Evolutionary conservation across 2,888 invertebrate species (phyloP).

Genomic region (Perdita meconis): DNA sequence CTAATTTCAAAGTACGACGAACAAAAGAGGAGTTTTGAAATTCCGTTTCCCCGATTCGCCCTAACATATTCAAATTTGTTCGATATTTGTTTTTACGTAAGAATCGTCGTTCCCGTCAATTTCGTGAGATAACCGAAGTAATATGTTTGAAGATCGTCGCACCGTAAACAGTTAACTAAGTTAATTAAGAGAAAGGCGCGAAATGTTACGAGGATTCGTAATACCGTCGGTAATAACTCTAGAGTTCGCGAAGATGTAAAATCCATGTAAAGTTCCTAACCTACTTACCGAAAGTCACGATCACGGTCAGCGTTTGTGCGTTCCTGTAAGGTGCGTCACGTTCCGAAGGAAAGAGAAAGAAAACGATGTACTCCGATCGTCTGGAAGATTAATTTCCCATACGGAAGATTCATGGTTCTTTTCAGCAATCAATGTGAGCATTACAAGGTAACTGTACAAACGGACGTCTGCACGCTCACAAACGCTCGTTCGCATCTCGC

Average conservation of each 20-base stretch:
- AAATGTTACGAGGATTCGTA: slow-evolving; percentile 16
- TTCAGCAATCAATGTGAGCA: slow-evolving; percentile 20
- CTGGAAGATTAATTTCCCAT: slow-evolving; percentile 43
- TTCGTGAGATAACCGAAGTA: slow-evolving; percentile 34
- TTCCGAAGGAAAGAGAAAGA: slow-evolving; percentile 21
- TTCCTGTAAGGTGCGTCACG: slow-evolving; percentile 47
- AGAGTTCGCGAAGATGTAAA: slow-evolving; percentile 56
- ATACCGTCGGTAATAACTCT: slow-evolving; percentile 13
- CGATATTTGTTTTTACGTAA: slow-evolving; percentile 47
- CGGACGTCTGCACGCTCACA: not conserved
- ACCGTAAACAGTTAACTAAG: slow-evolving; percentile 34
- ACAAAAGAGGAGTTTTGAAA: not conserved
- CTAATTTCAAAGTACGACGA: not conserved
- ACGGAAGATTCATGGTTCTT: slow-evolving; percentile 21
- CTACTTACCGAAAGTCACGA: slow-evolving; percentile 73
- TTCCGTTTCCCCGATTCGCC: not conserved
- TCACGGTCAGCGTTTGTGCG: slow-evolving; percentile 68
- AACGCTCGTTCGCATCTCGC: too few species aligned
- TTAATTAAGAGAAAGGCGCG: slow-evolving; percentile 44
- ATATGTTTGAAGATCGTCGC: slow-evolving; percentile 18
- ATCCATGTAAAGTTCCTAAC: slow-evolving; percentile 65
- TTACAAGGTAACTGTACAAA: slow-evolving; percentile 38
- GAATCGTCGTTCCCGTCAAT: slow-evolving; percentile 12
- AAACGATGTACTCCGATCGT: not conserved
- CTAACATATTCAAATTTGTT: too few species aligned